Conservation (phyloP, 1,140 invertebrate genomes). For the Hermatobates lingyangjiaoensis region DNA sequence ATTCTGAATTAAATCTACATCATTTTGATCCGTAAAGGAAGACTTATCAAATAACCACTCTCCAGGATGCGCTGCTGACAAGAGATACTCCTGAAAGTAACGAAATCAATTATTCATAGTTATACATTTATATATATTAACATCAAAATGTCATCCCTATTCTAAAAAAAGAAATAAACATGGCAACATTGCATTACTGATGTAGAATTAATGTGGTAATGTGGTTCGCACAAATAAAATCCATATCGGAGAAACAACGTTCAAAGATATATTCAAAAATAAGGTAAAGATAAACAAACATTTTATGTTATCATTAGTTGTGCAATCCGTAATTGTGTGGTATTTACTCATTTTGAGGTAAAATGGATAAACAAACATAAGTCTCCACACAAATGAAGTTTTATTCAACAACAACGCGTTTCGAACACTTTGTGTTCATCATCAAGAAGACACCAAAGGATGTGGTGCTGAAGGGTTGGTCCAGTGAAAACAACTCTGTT, state of each 20-base stretch:
- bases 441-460: too few species aligned
- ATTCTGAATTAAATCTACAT: conserved; percentile 42
- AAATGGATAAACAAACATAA: too few species aligned
- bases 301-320: too few species aligned
- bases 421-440: too few species aligned
- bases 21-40: conserved; percentile 47
- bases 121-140: neutral
- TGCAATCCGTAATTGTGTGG: too few species aligned
- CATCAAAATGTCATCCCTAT: conserved; percentile 1
- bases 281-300: neutral
- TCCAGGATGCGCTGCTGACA: conserved; percentile 36
- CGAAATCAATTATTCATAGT: conserved; percentile 1
- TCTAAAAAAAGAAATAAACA: neutral
- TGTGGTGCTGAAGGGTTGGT: too few species aligned
- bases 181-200: neutral
- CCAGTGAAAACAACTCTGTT: too few species aligned
- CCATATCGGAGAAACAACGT: neutral
- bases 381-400: too few species aligned
- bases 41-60: conserved; percentile 43
- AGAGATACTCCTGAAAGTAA: conserved; percentile 45
- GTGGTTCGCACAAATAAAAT: neutral
- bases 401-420: too few species aligned
- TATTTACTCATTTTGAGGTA: too few species aligned
- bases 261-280: neutral
- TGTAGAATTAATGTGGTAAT: neutral